Conservation (phyloP, 2,888 invertebrate species). For the Pseudanteris insignis region DNA sequence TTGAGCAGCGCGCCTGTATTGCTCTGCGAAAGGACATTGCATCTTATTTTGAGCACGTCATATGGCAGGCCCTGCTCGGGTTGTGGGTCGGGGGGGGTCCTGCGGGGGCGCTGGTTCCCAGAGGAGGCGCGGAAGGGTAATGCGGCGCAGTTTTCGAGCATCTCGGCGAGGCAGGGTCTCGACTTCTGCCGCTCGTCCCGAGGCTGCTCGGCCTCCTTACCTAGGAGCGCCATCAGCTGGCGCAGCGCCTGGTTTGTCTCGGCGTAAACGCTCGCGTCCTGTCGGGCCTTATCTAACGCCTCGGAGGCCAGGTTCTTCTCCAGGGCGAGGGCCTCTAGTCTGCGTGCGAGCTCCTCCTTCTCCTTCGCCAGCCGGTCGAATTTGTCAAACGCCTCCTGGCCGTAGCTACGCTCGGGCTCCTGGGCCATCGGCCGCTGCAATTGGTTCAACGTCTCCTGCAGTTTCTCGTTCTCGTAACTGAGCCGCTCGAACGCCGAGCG, state of each 20-base stretch:
- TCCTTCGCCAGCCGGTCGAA: not conserved
- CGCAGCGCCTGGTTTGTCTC: constrained; percentile 1
- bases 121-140: not conserved
- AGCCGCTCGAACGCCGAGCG: constrained; percentile 30
- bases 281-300: not conserved
- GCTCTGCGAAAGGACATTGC: constrained; percentile 29
- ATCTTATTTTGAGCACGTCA: constrained; percentile 16
- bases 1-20: constrained; percentile 9
- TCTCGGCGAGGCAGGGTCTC: not conserved
- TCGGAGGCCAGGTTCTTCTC: not conserved
- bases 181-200: not conserved
- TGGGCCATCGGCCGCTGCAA: not conserved
- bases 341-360: not conserved
- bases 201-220: constrained; percentile 6
- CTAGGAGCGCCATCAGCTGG: constrained; percentile 1
- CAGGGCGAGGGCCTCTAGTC: not conserved
- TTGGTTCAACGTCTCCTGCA: constrained; percentile 2
- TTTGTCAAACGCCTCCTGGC: not conserved
- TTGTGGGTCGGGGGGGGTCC: not conserved
- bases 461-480: constrained; percentile 29
- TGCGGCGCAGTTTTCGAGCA: constrained; percentile 4
- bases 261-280: not conserved
- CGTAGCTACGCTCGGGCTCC: not conserved
- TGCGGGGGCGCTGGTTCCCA: not conserved
- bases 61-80: constrained; percentile 3